Conservation (phyloP, 2,888 invertebrate genomes). For the Sepioteuthis lessoniana region DNA sequence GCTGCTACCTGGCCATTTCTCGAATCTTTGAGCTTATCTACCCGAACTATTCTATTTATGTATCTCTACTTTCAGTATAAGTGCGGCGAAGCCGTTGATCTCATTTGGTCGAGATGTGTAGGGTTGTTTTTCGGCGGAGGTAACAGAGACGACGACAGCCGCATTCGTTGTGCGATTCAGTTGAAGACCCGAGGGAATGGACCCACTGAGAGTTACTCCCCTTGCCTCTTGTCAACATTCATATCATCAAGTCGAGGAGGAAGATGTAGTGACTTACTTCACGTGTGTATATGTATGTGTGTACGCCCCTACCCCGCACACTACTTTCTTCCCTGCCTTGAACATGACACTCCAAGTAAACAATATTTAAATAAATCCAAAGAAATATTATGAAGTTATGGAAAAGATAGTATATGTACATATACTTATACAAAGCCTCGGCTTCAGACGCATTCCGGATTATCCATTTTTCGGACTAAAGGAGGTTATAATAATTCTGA, state of each 20-base stretch:
- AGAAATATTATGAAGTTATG: not conserved
- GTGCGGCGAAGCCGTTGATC: not conserved
- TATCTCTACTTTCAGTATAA: not conserved
- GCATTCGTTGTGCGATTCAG: slow-evolving; percentile 2
- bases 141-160: not conserved
- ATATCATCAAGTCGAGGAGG: slow-evolving; percentile 33
- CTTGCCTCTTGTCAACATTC: not conserved
- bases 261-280: not conserved
- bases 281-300: not conserved
- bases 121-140: not conserved
- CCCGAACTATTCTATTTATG: not conserved
- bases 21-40: not conserved
- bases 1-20: not conserved
- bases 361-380: not conserved
- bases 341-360: not conserved
- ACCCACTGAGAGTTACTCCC: not conserved
- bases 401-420: not conserved
- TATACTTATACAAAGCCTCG: too few relatives aligned
- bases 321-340: not conserved
- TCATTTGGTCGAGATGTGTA: not conserved
- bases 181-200: slow-evolving; percentile 21
- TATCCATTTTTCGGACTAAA: too few relatives aligned
- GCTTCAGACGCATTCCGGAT: too few relatives aligned
- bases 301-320: not conserved
- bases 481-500: too few relatives aligned